phyloP scores from a whole-genome alignment of 2,797 vertebrate species.

The Microcaecilia unicolor region DNA sequence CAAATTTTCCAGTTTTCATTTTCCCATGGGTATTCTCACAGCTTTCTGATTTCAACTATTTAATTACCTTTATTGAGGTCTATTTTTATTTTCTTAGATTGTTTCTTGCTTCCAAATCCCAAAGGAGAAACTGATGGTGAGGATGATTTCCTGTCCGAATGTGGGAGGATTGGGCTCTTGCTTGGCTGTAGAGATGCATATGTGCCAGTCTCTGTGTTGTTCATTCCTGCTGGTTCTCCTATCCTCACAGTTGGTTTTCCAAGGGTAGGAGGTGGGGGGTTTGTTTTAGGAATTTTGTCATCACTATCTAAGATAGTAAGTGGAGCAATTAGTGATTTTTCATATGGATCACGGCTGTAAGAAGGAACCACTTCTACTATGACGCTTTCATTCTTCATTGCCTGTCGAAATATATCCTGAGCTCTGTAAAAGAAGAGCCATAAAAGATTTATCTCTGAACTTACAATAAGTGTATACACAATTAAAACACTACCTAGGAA shows the following conservation, averaged over 20 bases:
- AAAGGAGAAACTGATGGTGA: slow-evolving; percentile 66
- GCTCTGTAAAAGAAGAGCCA: slow-evolving; percentile 48
- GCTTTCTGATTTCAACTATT: too few relatives aligned
- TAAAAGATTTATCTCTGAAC: too few relatives aligned
- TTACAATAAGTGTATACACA: not conserved
- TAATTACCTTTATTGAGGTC: slow-evolving; percentile 88
- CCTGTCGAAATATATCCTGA: slow-evolving; percentile 87
- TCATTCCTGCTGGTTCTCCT: slow-evolving; percentile 16
- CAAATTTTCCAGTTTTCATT: too few relatives aligned
- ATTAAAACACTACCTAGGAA: not conserved
- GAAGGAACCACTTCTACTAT: slow-evolving; percentile 72
- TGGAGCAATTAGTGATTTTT: slow-evolving; percentile 75
- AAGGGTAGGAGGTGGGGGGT: slow-evolving; percentile 60
- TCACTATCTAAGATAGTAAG: slow-evolving; percentile 52
- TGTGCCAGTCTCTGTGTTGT: slow-evolving; percentile 25
- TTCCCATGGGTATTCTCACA: too few relatives aligned
- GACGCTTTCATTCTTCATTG: slow-evolving; percentile 75
- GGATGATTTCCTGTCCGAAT: slow-evolving; percentile 55
- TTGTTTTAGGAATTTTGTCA: slow-evolving; percentile 50
- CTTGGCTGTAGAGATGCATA: slow-evolving; percentile 20
- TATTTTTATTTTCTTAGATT: slow-evolving; percentile 77
- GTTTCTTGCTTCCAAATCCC: slow-evolving; percentile 70
- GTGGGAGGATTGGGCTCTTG: slow-evolving; percentile 43
- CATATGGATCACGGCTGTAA: slow-evolving; percentile 73
- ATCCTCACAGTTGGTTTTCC: slow-evolving; percentile 53